Evolutionary conservation across 1,140 invertebrate genomes (phyloP).

Genomic region (Diorhabda elongata): DNA sequence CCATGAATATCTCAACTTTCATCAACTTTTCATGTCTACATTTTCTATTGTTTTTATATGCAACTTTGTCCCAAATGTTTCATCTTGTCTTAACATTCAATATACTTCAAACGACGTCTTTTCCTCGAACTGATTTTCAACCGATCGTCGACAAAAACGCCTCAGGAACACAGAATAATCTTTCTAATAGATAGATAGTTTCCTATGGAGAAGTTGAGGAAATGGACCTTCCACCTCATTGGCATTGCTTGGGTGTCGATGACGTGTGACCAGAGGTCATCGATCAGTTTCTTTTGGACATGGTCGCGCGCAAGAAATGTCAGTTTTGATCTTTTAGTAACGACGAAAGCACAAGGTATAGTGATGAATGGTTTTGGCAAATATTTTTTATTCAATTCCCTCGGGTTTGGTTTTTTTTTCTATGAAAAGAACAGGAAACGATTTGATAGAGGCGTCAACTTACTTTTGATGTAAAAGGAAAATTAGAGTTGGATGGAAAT

Average conservation of each 20-base stretch:
- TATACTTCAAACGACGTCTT: background rate
- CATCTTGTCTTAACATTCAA: too few species aligned
- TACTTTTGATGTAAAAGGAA: background rate
- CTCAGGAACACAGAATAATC: conserved; percentile 1
- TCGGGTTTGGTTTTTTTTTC: background rate
- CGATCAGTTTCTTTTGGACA: conserved; percentile 20
- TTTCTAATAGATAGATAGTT: conserved; percentile 13
- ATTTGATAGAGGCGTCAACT: background rate
- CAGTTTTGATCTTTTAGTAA: background rate
- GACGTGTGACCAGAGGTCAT: conserved; percentile 28
- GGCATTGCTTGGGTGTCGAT: conserved; percentile 19
- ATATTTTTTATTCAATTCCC: conserved; percentile 3
- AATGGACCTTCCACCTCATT: conserved; percentile 28
- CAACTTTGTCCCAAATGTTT: too few species aligned
- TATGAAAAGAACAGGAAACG: background rate
- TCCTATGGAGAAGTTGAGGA: conserved; percentile 12
- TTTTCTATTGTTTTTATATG: too few species aligned
- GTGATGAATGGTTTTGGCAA: conserved; percentile 2
- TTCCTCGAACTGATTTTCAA: background rate
- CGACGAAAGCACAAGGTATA: background rate
- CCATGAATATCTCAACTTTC: too few species aligned
- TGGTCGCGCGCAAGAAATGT: conserved; percentile 5
- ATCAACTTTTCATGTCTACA: too few species aligned
- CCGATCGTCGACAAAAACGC: background rate
- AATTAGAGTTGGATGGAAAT: background rate